Conservation (phyloP, 2,113 vertebrate species). For the Panthera uncia region DNA sequence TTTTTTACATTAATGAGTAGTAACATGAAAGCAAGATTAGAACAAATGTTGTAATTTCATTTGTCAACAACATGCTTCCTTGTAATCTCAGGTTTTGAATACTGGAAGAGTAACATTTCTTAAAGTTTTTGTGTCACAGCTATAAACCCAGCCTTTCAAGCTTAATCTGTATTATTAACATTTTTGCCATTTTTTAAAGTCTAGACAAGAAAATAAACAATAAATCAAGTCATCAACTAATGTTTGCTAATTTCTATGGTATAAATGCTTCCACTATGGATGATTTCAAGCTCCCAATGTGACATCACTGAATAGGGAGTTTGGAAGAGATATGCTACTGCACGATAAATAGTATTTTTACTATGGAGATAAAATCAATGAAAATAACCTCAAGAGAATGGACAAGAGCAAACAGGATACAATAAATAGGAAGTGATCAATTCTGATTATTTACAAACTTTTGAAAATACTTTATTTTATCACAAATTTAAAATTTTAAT, state of each 20-base stretch:
- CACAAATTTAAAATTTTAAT: background rate
- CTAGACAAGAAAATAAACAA: background rate
- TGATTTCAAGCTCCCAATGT: background rate
- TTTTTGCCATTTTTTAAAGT: background rate
- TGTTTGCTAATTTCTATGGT: background rate
- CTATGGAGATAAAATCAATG: background rate
- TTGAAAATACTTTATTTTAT: background rate
- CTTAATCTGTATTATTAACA: background rate
- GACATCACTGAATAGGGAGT: background rate
- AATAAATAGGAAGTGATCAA: background rate
- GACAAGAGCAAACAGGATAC: background rate
- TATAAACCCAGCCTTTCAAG: background rate
- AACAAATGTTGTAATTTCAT: background rate
- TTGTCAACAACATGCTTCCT: background rate
- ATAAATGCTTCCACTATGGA: background rate
- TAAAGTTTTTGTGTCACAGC: background rate
- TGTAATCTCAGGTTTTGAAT: background rate
- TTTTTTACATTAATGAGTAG: background rate
- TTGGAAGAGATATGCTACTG: background rate
- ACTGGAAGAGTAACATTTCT: background rate
- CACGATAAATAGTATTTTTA: background rate
- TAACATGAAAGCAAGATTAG: conserved; percentile 22
- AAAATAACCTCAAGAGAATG: background rate
- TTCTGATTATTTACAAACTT: background rate
- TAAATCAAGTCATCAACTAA: background rate